These are phyloP conservation scores for Oryzias woworae DNA, from an alignment of 2,113 vertebrate species.

Conservation along the genomic window DNA sequence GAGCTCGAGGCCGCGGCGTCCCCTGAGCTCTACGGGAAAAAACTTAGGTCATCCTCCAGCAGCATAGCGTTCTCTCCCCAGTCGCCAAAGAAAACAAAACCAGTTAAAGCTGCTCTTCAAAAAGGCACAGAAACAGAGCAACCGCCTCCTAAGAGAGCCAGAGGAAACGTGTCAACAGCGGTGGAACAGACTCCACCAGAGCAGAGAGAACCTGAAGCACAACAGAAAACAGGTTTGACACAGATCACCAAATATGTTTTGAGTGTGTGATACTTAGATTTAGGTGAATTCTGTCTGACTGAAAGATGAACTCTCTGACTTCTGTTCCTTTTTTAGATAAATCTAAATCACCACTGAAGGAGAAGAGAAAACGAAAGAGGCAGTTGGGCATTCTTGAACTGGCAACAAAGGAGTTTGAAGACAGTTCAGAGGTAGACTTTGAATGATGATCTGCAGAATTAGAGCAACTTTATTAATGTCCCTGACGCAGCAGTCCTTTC, in stretches of 20 bases:
- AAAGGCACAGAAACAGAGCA: slow-evolving; percentile 4
- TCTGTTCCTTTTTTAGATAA: slow-evolving; percentile 23
- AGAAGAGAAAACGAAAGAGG: slow-evolving; percentile 40
- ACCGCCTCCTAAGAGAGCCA: slow-evolving; percentile 47
- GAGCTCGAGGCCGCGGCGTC: background rate
- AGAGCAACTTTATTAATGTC: too few relatives aligned
- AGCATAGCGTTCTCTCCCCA: slow-evolving; percentile 3
- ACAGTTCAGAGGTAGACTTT: slow-evolving; percentile 56
- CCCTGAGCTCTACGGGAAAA: slow-evolving; percentile 17
- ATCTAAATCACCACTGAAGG: slow-evolving; percentile 2
- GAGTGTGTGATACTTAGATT: background rate
- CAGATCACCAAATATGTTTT: background rate
- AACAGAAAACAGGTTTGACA: slow-evolving; percentile 21
- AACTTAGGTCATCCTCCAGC: slow-evolving; percentile 25
- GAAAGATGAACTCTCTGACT: background rate
- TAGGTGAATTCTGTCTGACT: background rate
- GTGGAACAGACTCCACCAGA: background rate
- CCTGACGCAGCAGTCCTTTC: too few relatives aligned
- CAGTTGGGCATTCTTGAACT: slow-evolving; percentile 67
- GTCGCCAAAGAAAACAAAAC: slow-evolving; percentile 8
- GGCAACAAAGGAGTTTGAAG: slow-evolving; percentile 76
- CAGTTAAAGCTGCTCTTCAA: background rate
- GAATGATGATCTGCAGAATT: too few relatives aligned
- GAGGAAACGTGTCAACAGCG: background rate
- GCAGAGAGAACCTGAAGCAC: background rate